Base-by-base conservation (phyloP, 2,797 vertebrate genomes). In the Gorsachius magnificus region DNA sequence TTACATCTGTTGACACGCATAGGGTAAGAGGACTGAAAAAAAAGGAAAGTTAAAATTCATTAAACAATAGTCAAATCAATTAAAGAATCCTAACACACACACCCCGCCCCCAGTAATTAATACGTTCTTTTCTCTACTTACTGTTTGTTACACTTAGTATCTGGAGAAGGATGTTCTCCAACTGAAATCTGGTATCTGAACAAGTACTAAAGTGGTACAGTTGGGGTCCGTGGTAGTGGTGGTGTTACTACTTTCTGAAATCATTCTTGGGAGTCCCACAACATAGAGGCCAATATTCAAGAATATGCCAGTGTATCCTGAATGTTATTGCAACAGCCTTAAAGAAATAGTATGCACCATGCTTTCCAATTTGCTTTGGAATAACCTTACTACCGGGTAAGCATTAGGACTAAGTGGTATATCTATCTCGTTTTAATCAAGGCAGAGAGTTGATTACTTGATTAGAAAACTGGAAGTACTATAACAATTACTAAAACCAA, bases 1-100 rank as follows among this genome's bases (percentile, higher is more conserved):
- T 99, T 99, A 96, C 99, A 99, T 97, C 99, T 98, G 50, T 99
- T 99, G 97, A 99, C 99, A 82, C 99, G 98, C 95, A 98, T 99
- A 53, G 99, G 98, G 95, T 99, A 99, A 41, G 99, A 99, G 6
- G 99, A 99, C 99, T 99, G 98, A 71, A 95, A 96, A 95, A 89
- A 91, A 36, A 91, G 13, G 5, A 56, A 83, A 88, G 24, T 60
- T 70, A 70, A 86, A 71, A 74, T 71, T 46, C 43, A 50, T 70
- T 65, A 92, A 95, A 75, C 16, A 41, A 54, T 43, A 75, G 33
- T 46, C 22, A 71, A 82, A 35, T 45, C 3, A 50, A n/a, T 19
- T 51, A 25, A 77, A 89, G 43, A 80, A 54, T 22, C 2, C 2
- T 51, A 24, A 60, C 50, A 2, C 6, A 11, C 28, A 21, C 46